Percentiles rank a stretch among this genome's conserved stretches.
These are phyloP conservation scores for Mycogona germanica DNA, from an alignment of 2,888 invertebrate genomes.

Conservation along the genomic window DNA sequence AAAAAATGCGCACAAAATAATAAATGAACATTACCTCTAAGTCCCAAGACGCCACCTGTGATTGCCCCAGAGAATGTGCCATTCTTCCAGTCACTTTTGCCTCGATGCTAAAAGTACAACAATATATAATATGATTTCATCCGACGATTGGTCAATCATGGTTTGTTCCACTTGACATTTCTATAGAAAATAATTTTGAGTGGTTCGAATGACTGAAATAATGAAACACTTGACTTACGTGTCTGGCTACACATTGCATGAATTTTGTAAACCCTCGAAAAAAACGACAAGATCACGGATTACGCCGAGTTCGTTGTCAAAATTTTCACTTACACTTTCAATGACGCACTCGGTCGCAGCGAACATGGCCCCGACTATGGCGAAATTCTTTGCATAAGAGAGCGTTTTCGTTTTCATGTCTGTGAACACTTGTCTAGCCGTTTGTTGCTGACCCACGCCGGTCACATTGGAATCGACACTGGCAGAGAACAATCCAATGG, in stretches of 20 bases:
- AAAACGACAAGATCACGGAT: no score
- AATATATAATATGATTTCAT: background rate
- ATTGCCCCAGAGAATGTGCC: constrained; percentile 89
- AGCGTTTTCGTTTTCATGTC: constrained; percentile 87
- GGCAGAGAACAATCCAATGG: constrained; percentile 90
- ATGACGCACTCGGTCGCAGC: constrained; percentile 88
- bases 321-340: constrained; percentile 56
- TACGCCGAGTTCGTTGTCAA: background rate
- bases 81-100: constrained; percentile 93
- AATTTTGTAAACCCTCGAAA: no score
- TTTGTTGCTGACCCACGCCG: constrained; percentile 56
- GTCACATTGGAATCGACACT: constrained; percentile 85
- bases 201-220: no score
- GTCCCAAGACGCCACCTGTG: constrained; percentile 72
- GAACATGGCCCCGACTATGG: constrained; percentile 86
- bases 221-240: background rate
- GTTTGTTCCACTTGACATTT: no score
- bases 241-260: background rate
- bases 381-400: constrained; percentile 96
- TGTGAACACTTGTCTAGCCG: constrained; percentile 69
- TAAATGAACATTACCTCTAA: constrained; percentile 35
- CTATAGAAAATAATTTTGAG: no score
- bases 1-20: background rate
- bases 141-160: no score
- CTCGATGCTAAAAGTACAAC: constrained; percentile 46